Conservation (phyloP, 1,140 invertebrate genomes). For the Drosophila baimaii region DNA sequence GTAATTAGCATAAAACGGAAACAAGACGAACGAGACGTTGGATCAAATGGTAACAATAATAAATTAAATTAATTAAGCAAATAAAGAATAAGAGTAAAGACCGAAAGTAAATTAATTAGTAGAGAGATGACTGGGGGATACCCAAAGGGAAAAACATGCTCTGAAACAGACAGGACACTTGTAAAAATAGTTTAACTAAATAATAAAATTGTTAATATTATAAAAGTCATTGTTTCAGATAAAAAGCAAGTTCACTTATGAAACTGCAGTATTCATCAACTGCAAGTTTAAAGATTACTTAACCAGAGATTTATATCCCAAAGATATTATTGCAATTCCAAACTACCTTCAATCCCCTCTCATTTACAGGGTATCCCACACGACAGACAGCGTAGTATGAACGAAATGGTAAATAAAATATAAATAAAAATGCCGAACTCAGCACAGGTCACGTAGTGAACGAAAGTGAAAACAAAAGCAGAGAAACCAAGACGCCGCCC, state of each 20-base stretch:
- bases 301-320: no score
- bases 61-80: slow-evolving; percentile 33
- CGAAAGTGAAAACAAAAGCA: slow-evolving; percentile 65
- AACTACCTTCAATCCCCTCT: background rate
- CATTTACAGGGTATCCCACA: slow-evolving; percentile 15
- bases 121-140: background rate
- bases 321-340: no score
- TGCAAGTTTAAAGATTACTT: background rate
- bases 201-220: no score
- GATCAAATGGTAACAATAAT: slow-evolving; percentile 53
- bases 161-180: no score
- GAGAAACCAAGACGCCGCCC: slow-evolving; percentile 25
- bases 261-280: no score
- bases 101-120: background rate
- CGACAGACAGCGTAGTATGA: slow-evolving; percentile 13
- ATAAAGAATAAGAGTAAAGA: slow-evolving; percentile 25
- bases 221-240: no score
- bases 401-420: slow-evolving; percentile 23
- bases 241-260: no score
- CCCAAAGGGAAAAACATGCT: no score
- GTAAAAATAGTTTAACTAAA: no score
- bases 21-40: slow-evolving; percentile 51
- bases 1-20: slow-evolving; percentile 63
- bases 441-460: slow-evolving; percentile 64
- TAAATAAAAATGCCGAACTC: slow-evolving; percentile 41